Evolutionary conservation across 2,113 vertebrate genomes (phyloP).

Genomic region (Gymnarchus niloticus): DNA sequence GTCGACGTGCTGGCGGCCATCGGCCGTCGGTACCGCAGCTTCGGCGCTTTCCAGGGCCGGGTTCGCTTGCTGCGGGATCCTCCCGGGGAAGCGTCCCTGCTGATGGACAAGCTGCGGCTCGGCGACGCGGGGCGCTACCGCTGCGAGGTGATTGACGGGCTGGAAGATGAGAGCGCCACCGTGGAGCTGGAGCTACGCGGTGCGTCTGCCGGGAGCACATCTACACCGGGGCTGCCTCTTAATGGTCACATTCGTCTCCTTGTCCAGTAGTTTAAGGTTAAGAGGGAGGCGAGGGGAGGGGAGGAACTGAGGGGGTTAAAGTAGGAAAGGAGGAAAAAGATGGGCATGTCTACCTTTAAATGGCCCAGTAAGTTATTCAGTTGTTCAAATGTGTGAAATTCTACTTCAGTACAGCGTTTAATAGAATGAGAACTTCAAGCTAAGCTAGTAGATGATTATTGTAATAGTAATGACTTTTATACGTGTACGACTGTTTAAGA

Average conservation of each 20-base stretch:
- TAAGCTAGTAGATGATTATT: neutral
- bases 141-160: slow-evolving; percentile 86
- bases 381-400: neutral
- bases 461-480: no score
- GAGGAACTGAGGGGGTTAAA: no score
- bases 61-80: slow-evolving; percentile 55
- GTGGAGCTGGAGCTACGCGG: slow-evolving; percentile 81
- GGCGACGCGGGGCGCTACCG: slow-evolving; percentile 81
- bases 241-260: no score
- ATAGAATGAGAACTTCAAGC: no score
- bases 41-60: slow-evolving; percentile 74
- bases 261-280: no score
- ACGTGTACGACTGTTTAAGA: neutral
- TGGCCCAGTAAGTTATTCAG: neutral
- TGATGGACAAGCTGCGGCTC: slow-evolving; percentile 66
- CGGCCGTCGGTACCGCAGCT: slow-evolving; percentile 68
- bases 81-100: slow-evolving; percentile 64
- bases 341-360: neutral
- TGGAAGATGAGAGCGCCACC: slow-evolving; percentile 80
- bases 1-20: slow-evolving; percentile 78
- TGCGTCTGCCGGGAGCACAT: slow-evolving; percentile 39
- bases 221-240: no score
- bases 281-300: no score
- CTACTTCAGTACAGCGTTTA: neutral
- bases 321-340: no score